Evolutionary conservation across 1,140 invertebrate species (phyloP).

Genomic region (Diorhabda elongata): DNA sequence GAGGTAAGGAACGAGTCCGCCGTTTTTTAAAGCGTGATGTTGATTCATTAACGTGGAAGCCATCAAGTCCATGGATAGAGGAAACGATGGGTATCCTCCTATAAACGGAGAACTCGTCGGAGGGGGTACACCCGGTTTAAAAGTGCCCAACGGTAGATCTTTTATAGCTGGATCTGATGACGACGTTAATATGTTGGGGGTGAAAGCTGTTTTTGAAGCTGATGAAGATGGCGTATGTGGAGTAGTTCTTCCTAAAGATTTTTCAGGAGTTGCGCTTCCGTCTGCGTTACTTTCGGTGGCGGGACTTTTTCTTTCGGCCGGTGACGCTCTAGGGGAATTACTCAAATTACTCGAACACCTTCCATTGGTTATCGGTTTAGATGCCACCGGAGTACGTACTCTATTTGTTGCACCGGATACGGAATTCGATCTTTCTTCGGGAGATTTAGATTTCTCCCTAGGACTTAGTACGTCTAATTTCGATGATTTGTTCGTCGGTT

Average conservation of each 20-base stretch:
- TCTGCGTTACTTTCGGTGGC: conserved; percentile 37
- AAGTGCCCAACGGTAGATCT: conserved; percentile 60
- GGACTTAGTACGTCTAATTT: conserved; percentile 61
- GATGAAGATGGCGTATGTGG: conserved; percentile 40
- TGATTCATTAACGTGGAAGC: conserved; percentile 67
- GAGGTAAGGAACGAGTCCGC: conserved; percentile 64
- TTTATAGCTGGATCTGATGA: conserved; percentile 59
- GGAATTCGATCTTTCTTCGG: conserved; percentile 51
- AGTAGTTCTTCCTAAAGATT: conserved; percentile 43
- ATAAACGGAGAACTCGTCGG: conserved; percentile 53
- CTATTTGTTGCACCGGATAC: conserved; percentile 48
- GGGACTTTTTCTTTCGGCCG: conserved; percentile 48
- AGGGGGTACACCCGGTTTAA: conserved; percentile 56
- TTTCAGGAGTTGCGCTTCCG: conserved; percentile 30
- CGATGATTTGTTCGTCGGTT: conserved; percentile 40
- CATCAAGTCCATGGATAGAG: conserved; percentile 65
- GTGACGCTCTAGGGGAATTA: conserved; percentile 55
- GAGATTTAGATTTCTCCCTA: conserved; percentile 58
- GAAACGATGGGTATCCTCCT: conserved; percentile 49
- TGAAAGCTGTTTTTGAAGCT: conserved; percentile 46
- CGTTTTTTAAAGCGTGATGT: conserved; percentile 65
- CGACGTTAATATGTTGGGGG: conserved; percentile 51
- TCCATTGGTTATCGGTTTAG: conserved; percentile 49
- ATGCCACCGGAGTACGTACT: conserved; percentile 52
- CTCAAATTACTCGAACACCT: conserved; percentile 62